These are phyloP conservation scores for Neoitamus cyanurus DNA, from an alignment of 2,888 invertebrate genomes.

Conservation along the genomic window DNA sequence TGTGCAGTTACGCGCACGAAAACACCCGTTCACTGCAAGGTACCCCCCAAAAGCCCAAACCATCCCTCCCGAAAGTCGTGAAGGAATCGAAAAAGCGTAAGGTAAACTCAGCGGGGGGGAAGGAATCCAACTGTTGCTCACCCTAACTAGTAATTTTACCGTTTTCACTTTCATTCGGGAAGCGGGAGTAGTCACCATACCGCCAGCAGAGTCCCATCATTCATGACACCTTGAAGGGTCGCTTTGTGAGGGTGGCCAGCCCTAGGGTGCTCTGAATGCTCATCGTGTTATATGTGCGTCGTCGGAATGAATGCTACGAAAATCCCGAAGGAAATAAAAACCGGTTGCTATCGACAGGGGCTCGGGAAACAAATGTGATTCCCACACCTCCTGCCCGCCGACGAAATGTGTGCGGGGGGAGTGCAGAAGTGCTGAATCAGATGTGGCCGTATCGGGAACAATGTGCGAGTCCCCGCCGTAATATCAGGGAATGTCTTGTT, in stretches of 20 bases:
- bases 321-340: slow-evolving; percentile 2
- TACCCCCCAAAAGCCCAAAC: background rate
- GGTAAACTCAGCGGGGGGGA: background rate
- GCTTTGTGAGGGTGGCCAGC: background rate
- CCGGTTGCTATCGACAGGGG: background rate
- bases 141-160: slow-evolving; percentile 2
- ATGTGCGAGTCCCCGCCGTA: background rate
- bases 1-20: slow-evolving; percentile 24
- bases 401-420: background rate
- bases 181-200: too few species aligned
- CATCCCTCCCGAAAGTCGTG: background rate
- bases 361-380: background rate
- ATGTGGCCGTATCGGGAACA: background rate
- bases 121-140: background rate
- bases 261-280: slow-evolving; percentile 2
- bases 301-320: background rate
- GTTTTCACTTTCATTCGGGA: slow-evolving; percentile 8
- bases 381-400: background rate
- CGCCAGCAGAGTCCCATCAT: background rate
- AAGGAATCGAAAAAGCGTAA: background rate
- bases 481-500: background rate
- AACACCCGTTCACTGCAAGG: background rate
- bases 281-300: slow-evolving; percentile 25
- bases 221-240: background rate
- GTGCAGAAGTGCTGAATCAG: background rate